Evolutionary conservation across 2,888 invertebrate species (phyloP), one percentile per base, ranked within the genome.

Genomic region (Operophtera brumata): DNA sequence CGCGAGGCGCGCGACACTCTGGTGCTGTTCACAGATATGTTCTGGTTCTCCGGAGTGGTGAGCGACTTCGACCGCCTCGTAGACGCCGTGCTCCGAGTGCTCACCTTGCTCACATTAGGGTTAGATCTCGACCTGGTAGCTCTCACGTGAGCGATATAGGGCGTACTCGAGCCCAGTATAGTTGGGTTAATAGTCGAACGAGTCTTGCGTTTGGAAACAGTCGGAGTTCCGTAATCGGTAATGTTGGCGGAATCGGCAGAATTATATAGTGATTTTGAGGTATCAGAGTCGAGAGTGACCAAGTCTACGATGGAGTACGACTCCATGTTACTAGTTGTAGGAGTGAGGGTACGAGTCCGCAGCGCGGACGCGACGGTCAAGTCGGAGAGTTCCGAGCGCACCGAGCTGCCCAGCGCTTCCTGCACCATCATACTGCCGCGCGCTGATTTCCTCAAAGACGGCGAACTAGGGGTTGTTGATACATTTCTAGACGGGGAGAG

Each of bases 291-390:
- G 0, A 75, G 46, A 0, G 87, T 86, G 0, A 88, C 81, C 6
- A 88, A 62, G 54, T 89, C 88, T 0, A 88, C 86, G 1, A 87
- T 78, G 0, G 89, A 86, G 59, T 86, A 87, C 0, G 83, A 71
- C 44, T 87, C 85, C 13, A 79, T 48, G 20, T 76, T 69, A n/a
- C 54, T 58, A 2, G 66, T 40, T 2, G 73, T 60, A 0, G 80
- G 74, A 25, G 75, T 77, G 3, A 72, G 45, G 0, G 78, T 74
- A 10, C 69, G 68, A 0, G 78, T 73, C 32, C 59, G 49, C 25
- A 63, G 65, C 0, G 71, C 66, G 0, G 78, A 66, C 0, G 69
- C 64, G 10, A 64, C 59, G 0, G 71, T 67, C 2, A 67, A 52
- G 20, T 68, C 0, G 64, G 67, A 0, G 58, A 56, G 34, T 32